Evolutionary conservation across 1,140 invertebrate species (phyloP).

Genomic region (Ooceraea biroi): DNA sequence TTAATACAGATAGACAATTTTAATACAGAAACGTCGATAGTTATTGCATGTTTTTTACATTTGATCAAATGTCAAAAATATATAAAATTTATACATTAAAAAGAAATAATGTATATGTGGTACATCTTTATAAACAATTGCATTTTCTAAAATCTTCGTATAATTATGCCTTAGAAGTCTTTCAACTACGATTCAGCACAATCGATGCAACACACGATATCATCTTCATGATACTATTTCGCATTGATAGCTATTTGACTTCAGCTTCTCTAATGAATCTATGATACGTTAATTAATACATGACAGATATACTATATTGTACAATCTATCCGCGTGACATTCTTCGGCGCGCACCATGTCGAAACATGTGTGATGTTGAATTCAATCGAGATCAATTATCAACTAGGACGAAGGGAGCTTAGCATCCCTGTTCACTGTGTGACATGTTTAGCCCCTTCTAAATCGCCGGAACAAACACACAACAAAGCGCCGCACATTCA

Average conservation of each 20-base stretch:
- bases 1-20: slow-evolving; percentile 3
- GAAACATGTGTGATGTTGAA: slow-evolving; percentile 56
- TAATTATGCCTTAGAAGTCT: not conserved
- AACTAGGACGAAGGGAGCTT: slow-evolving; percentile 53
- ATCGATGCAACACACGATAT: not conserved
- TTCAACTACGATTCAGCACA: not conserved
- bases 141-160: not conserved
- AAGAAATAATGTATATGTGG: no score
- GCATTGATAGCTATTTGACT: slow-evolving; percentile 7
- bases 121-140: not conserved
- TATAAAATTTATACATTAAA: not conserved
- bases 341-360: slow-evolving; percentile 30
- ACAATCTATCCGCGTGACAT: slow-evolving; percentile 45
- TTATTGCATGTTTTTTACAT: not conserved
- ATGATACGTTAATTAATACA: slow-evolving; percentile 47
- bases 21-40: not conserved
- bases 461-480: slow-evolving; percentile 53
- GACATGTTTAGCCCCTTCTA: slow-evolving; percentile 58
- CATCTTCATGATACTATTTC: not conserved
- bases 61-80: not conserved
- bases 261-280: not conserved
- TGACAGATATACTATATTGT: slow-evolving; percentile 40
- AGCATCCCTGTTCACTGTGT: slow-evolving; percentile 18
- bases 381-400: slow-evolving; percentile 64
- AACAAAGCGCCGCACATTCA: slow-evolving; percentile 41